These are phyloP conservation scores for Clinocottus analis DNA, from an alignment of 2,113 vertebrate species.

Conservation along the genomic window DNA sequence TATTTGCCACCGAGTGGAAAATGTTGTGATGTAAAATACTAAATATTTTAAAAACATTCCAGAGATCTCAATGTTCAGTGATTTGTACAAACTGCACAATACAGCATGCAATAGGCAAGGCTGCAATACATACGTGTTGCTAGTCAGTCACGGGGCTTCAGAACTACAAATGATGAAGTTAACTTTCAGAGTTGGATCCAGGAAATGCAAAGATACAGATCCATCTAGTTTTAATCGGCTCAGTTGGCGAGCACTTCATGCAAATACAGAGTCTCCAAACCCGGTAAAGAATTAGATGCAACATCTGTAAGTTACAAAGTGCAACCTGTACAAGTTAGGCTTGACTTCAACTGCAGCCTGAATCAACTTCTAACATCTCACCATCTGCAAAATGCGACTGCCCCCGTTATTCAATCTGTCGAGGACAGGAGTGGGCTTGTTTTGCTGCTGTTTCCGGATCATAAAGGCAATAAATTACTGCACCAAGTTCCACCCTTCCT, in stretches of 20 bases:
- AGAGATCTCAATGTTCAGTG: background rate
- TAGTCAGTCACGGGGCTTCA: too few species aligned
- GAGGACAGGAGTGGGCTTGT: slow-evolving; percentile 20
- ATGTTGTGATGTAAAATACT: background rate
- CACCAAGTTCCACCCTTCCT: slow-evolving; percentile 59
- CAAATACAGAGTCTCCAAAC: background rate
- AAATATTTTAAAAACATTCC: background rate
- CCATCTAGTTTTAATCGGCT: background rate
- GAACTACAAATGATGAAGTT: too few species aligned
- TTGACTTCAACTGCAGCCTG: too few species aligned
- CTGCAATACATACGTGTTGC: too few species aligned
- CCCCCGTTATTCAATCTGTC: slow-evolving; percentile 11
- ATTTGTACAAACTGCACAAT: background rate
- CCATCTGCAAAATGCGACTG: background rate
- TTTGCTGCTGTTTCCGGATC: slow-evolving; percentile 44
- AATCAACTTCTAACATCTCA: background rate
- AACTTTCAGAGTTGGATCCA: background rate
- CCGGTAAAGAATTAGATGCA: background rate
- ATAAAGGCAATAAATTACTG: slow-evolving; percentile 51
- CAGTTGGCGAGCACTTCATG: background rate
- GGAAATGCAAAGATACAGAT: background rate
- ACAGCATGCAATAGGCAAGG: background rate
- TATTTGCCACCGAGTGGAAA: slow-evolving; percentile 11
- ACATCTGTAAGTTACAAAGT: background rate
- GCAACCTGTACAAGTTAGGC: background rate